phyloP scores from a whole-genome alignment of 30 jellyfish, hydroid and myxozoan genomes.

The Mastigias papua region DNA sequence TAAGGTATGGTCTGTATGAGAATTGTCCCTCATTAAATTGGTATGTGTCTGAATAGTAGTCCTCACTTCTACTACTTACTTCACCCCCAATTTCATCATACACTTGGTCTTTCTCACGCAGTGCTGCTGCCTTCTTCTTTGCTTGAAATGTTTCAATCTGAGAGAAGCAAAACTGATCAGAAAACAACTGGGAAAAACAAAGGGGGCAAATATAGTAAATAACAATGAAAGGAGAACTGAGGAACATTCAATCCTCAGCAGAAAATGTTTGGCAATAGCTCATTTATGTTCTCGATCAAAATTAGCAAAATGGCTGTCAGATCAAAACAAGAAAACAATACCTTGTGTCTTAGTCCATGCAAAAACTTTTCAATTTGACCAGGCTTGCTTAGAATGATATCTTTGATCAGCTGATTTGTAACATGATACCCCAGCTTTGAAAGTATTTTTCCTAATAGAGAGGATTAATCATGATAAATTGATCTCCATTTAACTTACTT shows the following conservation, averaged over 20 bases:
- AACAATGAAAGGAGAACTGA: not conserved
- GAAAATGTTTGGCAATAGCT: too few relatives aligned
- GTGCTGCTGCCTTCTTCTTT: constrained; percentile 81
- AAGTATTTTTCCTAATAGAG: constrained; percentile 76
- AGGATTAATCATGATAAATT: too few relatives aligned
- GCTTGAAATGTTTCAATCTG: constrained; percentile 93
- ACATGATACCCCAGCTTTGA: constrained; percentile 72
- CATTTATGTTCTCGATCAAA: not conserved
- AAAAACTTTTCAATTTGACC: constrained; percentile 86
- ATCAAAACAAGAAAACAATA: constrained; percentile 8
- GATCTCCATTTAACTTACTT: too few relatives aligned
- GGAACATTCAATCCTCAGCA: too few relatives aligned
- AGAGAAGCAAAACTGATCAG: not conserved
- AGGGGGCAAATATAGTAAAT: too few relatives aligned
- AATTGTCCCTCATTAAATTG: constrained; percentile 37
- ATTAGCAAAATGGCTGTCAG: not conserved
- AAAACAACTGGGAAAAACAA: not conserved
- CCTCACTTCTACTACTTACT: constrained; percentile 51
- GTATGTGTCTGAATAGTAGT: constrained; percentile 9
- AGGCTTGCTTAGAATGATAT: constrained; percentile 77
- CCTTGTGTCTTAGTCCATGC: constrained; percentile 76
- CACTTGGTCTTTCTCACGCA: constrained; percentile 80
- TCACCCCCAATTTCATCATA: constrained; percentile 83
- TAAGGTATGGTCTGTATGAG: constrained; percentile 22
- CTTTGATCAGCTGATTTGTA: constrained; percentile 73